Percentiles rank a stretch among this genome's conserved stretches.
phyloP scores from a whole-genome alignment of 2,113 vertebrate genomes.

The Zapus hudsonius region DNA sequence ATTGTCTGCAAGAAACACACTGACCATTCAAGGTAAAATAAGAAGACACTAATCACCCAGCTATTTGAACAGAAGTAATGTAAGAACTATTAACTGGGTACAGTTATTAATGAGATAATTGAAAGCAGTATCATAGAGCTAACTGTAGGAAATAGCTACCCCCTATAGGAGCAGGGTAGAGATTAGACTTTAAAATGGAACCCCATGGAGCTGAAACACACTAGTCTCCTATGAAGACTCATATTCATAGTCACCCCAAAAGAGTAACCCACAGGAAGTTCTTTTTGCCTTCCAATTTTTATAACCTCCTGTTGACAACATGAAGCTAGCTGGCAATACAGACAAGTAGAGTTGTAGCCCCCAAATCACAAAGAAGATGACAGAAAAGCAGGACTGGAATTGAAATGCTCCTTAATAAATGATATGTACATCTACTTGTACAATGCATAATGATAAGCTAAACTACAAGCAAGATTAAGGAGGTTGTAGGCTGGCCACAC shows the following conservation, averaged over 20 bases:
- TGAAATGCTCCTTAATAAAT: conserved; percentile 14
- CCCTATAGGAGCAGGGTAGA: not conserved
- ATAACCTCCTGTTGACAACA: not conserved
- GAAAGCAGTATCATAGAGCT: not conserved
- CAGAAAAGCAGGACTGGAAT: not conserved
- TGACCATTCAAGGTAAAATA: not conserved
- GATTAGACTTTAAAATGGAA: not conserved
- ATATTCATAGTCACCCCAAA: not conserved
- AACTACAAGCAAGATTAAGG: not conserved
- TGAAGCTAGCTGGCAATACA: not conserved
- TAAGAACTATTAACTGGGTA: not conserved
- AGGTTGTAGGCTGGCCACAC: not conserved
- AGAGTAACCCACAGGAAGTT: not conserved
- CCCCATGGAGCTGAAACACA: not conserved
- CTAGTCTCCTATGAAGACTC: not conserved
- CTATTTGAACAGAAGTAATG: not conserved
- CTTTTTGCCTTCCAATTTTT: not conserved
- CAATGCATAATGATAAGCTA: not conserved
- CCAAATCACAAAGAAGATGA: conserved; percentile 24
- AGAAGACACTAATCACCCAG: not conserved
- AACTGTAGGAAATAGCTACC: not conserved
- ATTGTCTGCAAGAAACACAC: too few relatives aligned
- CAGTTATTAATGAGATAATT: not conserved
- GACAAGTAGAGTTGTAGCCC: not conserved
- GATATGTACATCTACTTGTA: conserved; percentile 1